These are phyloP conservation scores for Armadillidium nasatum DNA, from an alignment of 1,140 invertebrate species.

Conservation along the genomic window DNA sequence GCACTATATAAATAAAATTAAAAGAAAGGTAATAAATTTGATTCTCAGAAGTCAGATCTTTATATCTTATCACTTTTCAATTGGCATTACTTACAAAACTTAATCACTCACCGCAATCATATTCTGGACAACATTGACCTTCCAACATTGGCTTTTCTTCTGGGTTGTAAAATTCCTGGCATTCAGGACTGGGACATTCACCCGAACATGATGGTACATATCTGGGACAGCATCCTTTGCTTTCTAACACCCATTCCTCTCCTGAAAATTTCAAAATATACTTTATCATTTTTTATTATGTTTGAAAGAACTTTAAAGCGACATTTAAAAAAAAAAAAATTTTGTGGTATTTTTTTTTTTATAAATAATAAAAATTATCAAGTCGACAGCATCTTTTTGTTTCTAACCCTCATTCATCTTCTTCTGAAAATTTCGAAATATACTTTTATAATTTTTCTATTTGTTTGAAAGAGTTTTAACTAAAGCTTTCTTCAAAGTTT, in stretches of 20 bases:
- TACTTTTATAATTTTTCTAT: too few species aligned
- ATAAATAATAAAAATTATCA: too few species aligned
- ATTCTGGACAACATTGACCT: constrained; percentile 61
- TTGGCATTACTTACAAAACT: too few species aligned
- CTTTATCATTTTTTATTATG: too few species aligned
- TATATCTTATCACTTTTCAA: too few species aligned
- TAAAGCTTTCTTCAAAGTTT: too few species aligned
- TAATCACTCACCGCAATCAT: constrained; percentile 58
- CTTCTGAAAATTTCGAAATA: constrained; percentile 53
- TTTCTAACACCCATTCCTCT: constrained; percentile 56
- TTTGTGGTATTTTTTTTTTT: too few species aligned
- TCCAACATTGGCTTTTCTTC: constrained; percentile 49
- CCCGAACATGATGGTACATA: constrained; percentile 58
- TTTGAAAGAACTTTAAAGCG: too few species aligned
- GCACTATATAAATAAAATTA: constrained; percentile 53
- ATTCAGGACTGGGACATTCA: constrained; percentile 56
- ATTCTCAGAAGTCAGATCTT: too few species aligned
- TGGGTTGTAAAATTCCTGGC: constrained; percentile 57
- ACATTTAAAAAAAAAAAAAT: not conserved
- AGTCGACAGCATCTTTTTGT: constrained; percentile 66
- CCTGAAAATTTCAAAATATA: constrained; percentile 52
- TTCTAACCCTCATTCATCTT: constrained; percentile 56
- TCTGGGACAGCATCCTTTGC: constrained; percentile 64
- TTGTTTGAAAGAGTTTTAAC: too few species aligned
- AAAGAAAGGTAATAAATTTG: too few species aligned